Percentiles rank a stretch among this genome's conserved stretches.
These are phyloP conservation scores for Spilogale gracilis DNA, from an alignment of 2,113 vertebrate species.

Conservation along the genomic window DNA sequence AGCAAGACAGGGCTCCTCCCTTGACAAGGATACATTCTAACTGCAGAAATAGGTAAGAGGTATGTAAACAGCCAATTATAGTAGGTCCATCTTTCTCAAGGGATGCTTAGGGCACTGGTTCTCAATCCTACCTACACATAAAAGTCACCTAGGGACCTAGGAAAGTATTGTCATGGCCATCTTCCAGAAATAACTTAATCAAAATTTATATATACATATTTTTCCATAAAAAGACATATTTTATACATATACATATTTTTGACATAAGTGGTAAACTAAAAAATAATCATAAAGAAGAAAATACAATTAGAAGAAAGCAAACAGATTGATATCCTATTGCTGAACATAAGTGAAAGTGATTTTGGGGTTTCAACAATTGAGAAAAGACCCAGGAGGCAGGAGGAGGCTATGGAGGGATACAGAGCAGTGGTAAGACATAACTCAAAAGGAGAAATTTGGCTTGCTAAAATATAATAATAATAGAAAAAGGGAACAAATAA, in stretches of 20 bases:
- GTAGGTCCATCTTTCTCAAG: neutral
- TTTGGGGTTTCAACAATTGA: neutral
- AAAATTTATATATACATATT: neutral
- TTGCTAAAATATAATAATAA: neutral
- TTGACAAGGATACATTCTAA: neutral
- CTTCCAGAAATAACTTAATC: neutral
- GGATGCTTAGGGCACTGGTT: neutral
- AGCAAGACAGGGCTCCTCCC: neutral
- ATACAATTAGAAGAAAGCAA: neutral
- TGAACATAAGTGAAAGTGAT: neutral
- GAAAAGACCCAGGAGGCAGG: neutral
- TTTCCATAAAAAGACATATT: neutral
- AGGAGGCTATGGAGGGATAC: neutral
- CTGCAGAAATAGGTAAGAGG: neutral
- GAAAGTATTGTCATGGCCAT: neutral
- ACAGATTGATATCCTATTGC: neutral
- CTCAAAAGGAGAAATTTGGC: neutral
- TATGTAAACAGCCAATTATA: neutral
- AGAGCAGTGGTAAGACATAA: neutral
- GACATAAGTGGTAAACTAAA: neutral
- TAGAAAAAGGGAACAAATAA: neutral
- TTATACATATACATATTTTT: neutral
- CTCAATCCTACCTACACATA: neutral
- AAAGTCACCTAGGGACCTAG: neutral
- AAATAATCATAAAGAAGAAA: slow-evolving; percentile 17